Evolutionary conservation across 2,113 vertebrate genomes (phyloP).

Genomic region (Microtus richardsoni): DNA sequence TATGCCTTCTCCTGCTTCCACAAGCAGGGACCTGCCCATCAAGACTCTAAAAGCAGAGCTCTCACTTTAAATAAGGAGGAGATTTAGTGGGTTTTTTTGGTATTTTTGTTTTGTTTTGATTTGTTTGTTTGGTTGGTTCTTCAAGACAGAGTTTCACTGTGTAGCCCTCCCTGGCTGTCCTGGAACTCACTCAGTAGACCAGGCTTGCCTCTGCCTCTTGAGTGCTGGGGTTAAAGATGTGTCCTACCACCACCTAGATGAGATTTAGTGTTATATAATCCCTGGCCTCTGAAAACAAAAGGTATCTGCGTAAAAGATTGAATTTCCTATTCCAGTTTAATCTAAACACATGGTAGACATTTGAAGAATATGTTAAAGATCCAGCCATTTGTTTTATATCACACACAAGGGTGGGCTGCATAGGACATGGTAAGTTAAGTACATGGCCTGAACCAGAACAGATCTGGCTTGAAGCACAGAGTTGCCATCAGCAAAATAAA

Average conservation of each 20-base stretch:
- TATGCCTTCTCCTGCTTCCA: neutral
- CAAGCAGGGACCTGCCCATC: neutral
- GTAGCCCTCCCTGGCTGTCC: neutral
- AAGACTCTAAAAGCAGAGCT: constrained; percentile 18
- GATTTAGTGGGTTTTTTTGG: neutral
- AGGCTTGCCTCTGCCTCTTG: neutral
- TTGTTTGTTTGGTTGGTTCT: neutral
- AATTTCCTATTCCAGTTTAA: neutral
- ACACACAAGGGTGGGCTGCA: neutral
- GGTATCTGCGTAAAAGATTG: neutral
- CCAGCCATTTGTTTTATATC: neutral
- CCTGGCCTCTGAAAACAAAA: neutral
- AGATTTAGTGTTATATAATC: neutral
- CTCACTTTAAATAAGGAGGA: neutral
- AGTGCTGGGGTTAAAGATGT: neutral
- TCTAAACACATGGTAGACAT: constrained; percentile 8
- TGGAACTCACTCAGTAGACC: neutral
- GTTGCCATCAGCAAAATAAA: neutral
- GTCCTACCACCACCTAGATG: neutral
- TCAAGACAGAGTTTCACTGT: neutral
- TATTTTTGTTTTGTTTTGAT: neutral
- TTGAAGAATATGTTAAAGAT: neutral
- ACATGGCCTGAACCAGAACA: neutral
- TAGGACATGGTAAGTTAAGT: neutral
- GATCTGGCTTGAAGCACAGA: neutral